A percentile compares a stretch with the other conserved stretches of the same genome.
These are phyloP conservation scores for Riparia riparia DNA, from an alignment of 2,113 vertebrate genomes.

Conservation along the genomic window DNA sequence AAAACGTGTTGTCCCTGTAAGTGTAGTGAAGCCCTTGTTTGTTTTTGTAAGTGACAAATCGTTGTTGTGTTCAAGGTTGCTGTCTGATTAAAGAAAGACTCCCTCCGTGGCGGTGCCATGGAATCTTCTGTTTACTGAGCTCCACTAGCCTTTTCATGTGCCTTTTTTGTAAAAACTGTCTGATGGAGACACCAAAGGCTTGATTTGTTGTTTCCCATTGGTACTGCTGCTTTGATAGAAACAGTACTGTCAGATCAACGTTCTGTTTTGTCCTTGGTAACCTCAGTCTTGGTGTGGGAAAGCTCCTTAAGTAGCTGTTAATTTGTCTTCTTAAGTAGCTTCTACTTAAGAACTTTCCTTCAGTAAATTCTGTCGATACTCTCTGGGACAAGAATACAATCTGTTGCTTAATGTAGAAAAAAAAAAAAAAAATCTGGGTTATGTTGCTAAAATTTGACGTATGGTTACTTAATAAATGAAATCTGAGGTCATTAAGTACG, in stretches of 20 bases:
- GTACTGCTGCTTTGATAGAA: background rate
- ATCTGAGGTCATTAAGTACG: slow-evolving; percentile 39
- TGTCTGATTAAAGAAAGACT: slow-evolving; percentile 26
- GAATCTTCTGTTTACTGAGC: slow-evolving; percentile 12
- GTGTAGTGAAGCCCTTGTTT: slow-evolving; percentile 1
- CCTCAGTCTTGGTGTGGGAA: background rate
- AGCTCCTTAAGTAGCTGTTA: slow-evolving; percentile 23
- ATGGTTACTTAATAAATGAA: slow-evolving; percentile 33
- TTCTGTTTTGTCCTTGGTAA: background rate
- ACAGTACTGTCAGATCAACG: background rate
- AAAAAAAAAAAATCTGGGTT: background rate
- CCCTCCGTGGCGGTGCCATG: background rate
- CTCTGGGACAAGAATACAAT: background rate
- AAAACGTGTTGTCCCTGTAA: background rate
- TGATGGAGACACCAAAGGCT: slow-evolving; percentile 4
- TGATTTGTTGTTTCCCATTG: background rate
- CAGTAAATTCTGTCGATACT: background rate
- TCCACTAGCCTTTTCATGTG: background rate
- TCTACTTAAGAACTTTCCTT: slow-evolving; percentile 30
- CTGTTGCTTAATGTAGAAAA: background rate
- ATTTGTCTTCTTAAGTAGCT: background rate
- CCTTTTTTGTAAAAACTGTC: slow-evolving; percentile 24
- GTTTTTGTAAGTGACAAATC: background rate
- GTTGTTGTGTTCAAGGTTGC: background rate
- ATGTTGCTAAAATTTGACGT: background rate